Base-by-base conservation (phyloP, 2,888 invertebrate genomes). In the Strigamia maritima region DNA sequence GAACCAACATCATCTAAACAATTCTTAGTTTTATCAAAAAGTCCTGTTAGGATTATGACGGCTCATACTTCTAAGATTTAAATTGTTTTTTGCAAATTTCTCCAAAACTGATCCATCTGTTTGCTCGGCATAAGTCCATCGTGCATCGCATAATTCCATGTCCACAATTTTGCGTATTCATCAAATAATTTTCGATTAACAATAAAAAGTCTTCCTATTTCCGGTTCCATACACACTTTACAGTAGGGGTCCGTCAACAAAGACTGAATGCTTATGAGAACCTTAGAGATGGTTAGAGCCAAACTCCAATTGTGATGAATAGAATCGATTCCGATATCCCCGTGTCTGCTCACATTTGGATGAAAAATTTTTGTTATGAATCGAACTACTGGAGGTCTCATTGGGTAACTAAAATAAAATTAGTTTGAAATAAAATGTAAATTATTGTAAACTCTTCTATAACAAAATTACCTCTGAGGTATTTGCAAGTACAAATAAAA, bases 301-400 rank as follows among this genome's bases (percentile, higher is more conserved):
- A 96, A 88, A n/a, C 95, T 95, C 97, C 97, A 97, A 87, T 97
- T 97, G 87, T 95, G 94, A 84, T 94, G 94, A 83, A 97, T 94
- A 12, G 94, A 95, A 88, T 97, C 97, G 82, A 97, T 93, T 80
- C 97, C 97, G 76, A 97, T 94, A 87, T 97, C 96, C 2, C 97
- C 97, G 86, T 97, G 97, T 0, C 96, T 90, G 2, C 95, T 95
- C 79, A 97, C 93, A 87, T 97, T 97, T 7, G 97, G 97, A 87
- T 97, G 97, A 83, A 95, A 90, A 83, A 97, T 94, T 86, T 93
- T 94, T 0, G 97, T 97, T 81, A 97, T 89, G 88, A 97, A 97
- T 24, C 95, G 89, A 0, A 97, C 95, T 79, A 93, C 91, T 0
- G 97, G 97, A 19, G 97, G 97, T 82, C 90, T 90, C 92, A 97